Evolutionary conservation across 2,888 invertebrate species (phyloP), one percentile per base, ranked within the genome.

Genomic region (Gonocerus acuteangulatus): DNA sequence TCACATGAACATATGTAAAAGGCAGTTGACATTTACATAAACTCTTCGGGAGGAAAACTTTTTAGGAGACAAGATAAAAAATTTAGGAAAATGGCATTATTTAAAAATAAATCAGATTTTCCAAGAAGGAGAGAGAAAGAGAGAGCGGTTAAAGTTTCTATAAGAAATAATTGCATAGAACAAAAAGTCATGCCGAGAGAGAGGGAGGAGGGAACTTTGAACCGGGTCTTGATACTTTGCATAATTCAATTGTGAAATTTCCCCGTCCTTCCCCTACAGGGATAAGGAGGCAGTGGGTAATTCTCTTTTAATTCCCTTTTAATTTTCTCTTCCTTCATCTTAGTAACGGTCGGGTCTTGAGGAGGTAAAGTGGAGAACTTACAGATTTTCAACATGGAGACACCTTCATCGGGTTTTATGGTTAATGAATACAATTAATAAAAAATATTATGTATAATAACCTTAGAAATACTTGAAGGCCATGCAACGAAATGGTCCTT

Each of bases 131-230:
- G n/a, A 23, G n/a, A 45, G 56, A 45, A 44, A 22, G 27, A 45
- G 23, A 23, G 23, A 23, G 13, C 22, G 21, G 4, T 47, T 19
- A 47, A 56, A 56, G 56, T 56, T 56, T 56, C 56, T 56, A 56
- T 56, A 56, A 56, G 56, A 56, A 56, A 56, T 56, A 56, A 56
- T 56, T 56, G 56, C 56, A 56, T 56, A 56, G 56, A 56, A 56
- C 45, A 56, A 56, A 56, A 56, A 56, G 56, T 56, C 56, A 13
- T 3, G 39, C n/a, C 21, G 22, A 47, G 15, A 13, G 13, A 21
- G 18, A 32, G n/a, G 16, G 16, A 49, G 54, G 22, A 22, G 27
- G 42, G 15, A 54, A 54, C 15, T 54, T 56, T 56, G 16, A 19
- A 56, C 18, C 45, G 16, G n/a, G 22, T 4, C 56, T 21, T 56